Evolutionary conservation across 53 echinoderm and acorn worm species (phyloP), one percentile per base, ranked within the genome.

Genomic region (Zoroaster sp.): DNA sequence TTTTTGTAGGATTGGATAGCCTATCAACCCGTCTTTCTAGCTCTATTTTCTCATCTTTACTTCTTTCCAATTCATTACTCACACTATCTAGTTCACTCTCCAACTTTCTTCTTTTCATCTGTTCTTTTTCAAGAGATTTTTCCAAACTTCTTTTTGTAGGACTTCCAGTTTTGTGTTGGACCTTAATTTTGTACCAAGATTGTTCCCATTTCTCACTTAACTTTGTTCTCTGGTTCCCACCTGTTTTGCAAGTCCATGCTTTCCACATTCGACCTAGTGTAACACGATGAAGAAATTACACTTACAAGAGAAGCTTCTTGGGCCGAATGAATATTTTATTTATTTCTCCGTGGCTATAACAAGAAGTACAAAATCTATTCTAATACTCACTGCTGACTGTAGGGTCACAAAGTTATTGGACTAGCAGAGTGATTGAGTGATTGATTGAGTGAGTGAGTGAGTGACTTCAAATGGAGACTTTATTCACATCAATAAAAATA

Each of bases 41-140:
- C 71, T 90, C 8, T 34, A 73, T 18, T 35, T 72, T 49, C 49
- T 49, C 49, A 14, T 14, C 14, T 49, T 49, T 49, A 49, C 15
- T 49, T 49, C 3, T 49, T 37, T 28, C 23, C 40, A 49, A 69
- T 52, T 81, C 72, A 35, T 68, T 83, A 11, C 52, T 73, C 49
- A 42, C 68, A 63, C 51, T 40, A 38, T 8, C 38, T 32, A 71
- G 53, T 21, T 37, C 68, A 30, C 47, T 18, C 72, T 71, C 72
- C 25, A 81, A 53, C 30, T 89, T 69, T 69, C 39, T 31, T 30
- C 23, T 70, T 41, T 80, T 82, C 30, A n/a, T 83, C 28, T 81
- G 13, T 73, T 25, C 71, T 20, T 34, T 45, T 71, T 82, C 82
- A 43, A 82, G 10, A 18, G 35, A 36, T 31, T 53, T 47, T 66